Base-by-base conservation (phyloP, 2,888 invertebrate genomes). In the Hipparchia sbordonii region DNA sequence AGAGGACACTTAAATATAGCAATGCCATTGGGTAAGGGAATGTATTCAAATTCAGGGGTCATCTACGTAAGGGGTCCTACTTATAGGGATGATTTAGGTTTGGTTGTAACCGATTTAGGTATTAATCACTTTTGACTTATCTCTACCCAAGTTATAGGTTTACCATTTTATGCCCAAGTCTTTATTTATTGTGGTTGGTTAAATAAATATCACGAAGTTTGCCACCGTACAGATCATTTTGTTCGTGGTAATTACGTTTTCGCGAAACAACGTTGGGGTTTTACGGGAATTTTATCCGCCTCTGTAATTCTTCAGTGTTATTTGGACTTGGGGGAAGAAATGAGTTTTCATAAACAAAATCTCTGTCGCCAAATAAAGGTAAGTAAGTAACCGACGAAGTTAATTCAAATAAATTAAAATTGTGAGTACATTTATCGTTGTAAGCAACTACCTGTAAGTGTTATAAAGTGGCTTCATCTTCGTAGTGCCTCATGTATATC, bases 221-320 rank as follows among this genome's bases (percentile, higher is more conserved):
- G 33, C 39, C 9, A 48, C 63, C 39, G 46, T 63, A 48, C 63
- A 63, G 48, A 48, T 63, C 63, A 63, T 63, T 63, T 63, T 39
- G 62, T 48, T 62, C 60, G 46, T 46, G 13, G 59, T 63, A 63
- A 63, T 63, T 63, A 48, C 48, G 63, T 63, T 48, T 48, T 48
- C 63, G 48, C 13, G 48, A 46, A 63, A 23, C 23, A 48, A 23
- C 48, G n/a, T 46, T 63, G 13, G 63, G 63, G 33, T 60, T 63
- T 63, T 63, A 63, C 48, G 46, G 48, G 48, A 9, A 2, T 63
- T 63, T 62, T 63, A 63, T 63, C 13, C 63, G 48, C 48, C 23
- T 2, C 63, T 9, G 23, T 48, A 63, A 63, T 63, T 63, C 63
- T 48, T 48, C 63, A 63, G 23, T 23, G n/a, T 63, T 63, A 63